Evolutionary conservation across 2,113 vertebrate genomes (phyloP).

Genomic region (Phylloscopus trochilus): DNA sequence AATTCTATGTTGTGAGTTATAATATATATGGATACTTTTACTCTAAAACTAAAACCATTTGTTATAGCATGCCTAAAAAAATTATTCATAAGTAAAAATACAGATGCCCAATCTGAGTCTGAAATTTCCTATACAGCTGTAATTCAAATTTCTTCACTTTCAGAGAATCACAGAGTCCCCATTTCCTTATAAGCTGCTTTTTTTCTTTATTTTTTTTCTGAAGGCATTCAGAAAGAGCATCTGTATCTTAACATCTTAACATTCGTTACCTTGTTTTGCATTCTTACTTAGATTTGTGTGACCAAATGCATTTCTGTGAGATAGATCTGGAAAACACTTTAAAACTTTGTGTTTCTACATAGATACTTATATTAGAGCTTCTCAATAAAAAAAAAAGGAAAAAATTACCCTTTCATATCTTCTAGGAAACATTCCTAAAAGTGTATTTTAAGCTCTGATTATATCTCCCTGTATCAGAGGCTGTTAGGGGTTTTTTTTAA

Average conservation of each 20-base stretch:
- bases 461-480: background rate
- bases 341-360: background rate
- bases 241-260: background rate
- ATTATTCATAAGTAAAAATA: background rate
- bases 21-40: background rate
- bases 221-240: background rate
- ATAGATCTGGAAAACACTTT: background rate
- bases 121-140: background rate
- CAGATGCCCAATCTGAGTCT: background rate
- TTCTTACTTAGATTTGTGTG: background rate
- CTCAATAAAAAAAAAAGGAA: background rate
- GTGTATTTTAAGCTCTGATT: background rate
- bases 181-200: background rate
- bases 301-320: background rate
- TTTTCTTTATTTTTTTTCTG: background rate
- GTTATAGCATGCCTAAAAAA: background rate
- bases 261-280: background rate
- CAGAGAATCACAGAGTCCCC: background rate
- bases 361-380: background rate
- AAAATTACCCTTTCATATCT: background rate
- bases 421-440: background rate
- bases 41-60: background rate
- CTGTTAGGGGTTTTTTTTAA: background rate
- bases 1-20: background rate
- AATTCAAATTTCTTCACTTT: background rate